Evolutionary conservation across 2,888 invertebrate genomes (phyloP), one percentile per base, ranked within the genome.

Genomic region (Epinotia brunnichana): DNA sequence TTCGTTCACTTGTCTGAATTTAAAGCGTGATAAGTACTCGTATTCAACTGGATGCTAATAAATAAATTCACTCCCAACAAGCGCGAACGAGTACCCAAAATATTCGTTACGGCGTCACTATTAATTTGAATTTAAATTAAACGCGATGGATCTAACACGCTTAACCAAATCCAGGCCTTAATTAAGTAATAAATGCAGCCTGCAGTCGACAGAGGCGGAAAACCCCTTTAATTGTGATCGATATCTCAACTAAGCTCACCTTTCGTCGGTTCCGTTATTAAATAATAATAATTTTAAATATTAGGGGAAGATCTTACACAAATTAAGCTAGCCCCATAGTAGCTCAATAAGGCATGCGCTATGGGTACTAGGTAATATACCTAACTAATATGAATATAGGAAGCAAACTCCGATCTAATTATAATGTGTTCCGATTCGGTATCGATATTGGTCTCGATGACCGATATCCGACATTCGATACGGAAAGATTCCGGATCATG

Each of bases 121-220:
- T n/a, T 21, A 19, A 64, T 54, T 54, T 21, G 15, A 54, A 64
- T 53, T 17, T 64, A 19, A 39, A 64, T 64, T 41, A 54, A 64
- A 54, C 39, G n/a, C 10, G 64, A 39, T n/a, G 39, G 19, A 54
- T 39, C 10, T 53, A 63, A 53, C 35, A 15, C 19, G 19, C 53
- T 51, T 11, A 35, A 54, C 19, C 64, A 19, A 64, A 54, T 44
- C 61, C 24, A 29, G 41, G 54, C 61, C 41, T 41, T 44, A 21
- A 70, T 62, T 17, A 44, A 48, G 29, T 35, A 21, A 41, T 53
- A 61, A 69, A n/a, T n/a, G n/a, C n/a, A 51, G 24, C 7, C 5
- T 60, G 59, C 59, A 66, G n/a, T 15, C 53, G 54, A 66, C 41
- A 53, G n/a, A n/a, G n/a, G n/a, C n/a, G 24, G 15, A 29, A 51